Evolutionary conservation across 2,888 invertebrate species (phyloP).

Genomic region (Anticlea derivata): DNA sequence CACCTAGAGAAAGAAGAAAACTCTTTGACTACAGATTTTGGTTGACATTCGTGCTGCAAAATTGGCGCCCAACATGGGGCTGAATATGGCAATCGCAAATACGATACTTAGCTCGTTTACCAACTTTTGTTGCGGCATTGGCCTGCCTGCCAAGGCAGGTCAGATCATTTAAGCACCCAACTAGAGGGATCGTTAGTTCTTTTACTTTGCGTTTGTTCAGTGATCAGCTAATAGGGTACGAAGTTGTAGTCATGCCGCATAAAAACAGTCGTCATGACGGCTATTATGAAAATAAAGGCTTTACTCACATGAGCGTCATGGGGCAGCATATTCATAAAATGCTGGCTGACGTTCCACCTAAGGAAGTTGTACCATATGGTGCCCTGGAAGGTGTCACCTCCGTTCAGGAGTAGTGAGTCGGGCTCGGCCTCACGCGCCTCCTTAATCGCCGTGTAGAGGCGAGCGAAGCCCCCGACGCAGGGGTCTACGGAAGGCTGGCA

Average conservation of each 20-base stretch:
- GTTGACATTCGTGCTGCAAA: background rate
- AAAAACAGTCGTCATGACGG: too few relatives aligned
- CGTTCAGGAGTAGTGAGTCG: constrained; percentile 85
- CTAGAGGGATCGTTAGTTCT: too few relatives aligned
- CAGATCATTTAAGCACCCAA: too few relatives aligned
- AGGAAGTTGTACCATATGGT: constrained; percentile 91
- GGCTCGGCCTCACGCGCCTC: constrained; percentile 82
- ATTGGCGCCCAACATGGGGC: constrained; percentile 3
- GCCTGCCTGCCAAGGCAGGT: too few relatives aligned
- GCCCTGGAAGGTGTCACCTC: constrained; percentile 87
- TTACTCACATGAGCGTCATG: constrained; percentile 89
- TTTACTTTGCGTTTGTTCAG: too few relatives aligned
- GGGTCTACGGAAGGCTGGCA: constrained; percentile 73
- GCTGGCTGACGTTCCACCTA: constrained; percentile 88
- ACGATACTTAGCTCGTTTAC: background rate
- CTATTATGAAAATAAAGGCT: too few relatives aligned
- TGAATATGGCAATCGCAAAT: background rate
- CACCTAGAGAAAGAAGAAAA: constrained; percentile 77
- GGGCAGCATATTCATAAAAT: constrained; percentile 89
- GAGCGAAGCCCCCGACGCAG: constrained; percentile 89
- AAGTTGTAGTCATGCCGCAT: too few relatives aligned
- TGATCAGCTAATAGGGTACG: too few relatives aligned
- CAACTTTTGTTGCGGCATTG: background rate
- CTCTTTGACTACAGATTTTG: background rate
- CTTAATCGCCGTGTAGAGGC: constrained; percentile 85